Conservation (phyloP, 2,888 invertebrate species). For the Dynastes maya region DNA sequence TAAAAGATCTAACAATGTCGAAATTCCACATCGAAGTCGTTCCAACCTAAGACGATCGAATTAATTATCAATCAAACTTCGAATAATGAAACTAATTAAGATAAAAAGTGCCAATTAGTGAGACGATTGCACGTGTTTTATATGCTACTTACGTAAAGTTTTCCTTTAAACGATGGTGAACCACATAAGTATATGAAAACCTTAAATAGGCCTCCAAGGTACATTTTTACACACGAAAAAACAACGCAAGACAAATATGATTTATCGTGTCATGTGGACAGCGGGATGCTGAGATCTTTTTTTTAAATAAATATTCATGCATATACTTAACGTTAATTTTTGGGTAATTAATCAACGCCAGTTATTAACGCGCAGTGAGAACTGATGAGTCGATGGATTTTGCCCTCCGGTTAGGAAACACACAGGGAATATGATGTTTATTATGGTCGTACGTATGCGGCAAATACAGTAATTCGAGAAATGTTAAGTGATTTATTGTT, state of each 20-base stretch:
- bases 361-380: constrained; percentile 15
- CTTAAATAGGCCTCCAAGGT: constrained; percentile 29
- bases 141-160: constrained; percentile 25
- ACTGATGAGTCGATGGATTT: constrained; percentile 29
- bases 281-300: constrained; percentile 27
- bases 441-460: not conserved
- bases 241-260: constrained; percentile 21
- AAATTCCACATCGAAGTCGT: constrained; percentile 28
- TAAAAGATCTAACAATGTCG: constrained; percentile 38
- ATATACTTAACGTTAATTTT: constrained; percentile 22
- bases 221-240: constrained; percentile 20
- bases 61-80: constrained; percentile 47
- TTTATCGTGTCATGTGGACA: constrained; percentile 44
- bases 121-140: constrained; percentile 30
- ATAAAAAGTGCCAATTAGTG: constrained; percentile 47
- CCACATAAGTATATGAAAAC: constrained; percentile 14
- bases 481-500: constrained; percentile 14
- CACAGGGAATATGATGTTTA: no score
- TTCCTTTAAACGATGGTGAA: constrained; percentile 22
- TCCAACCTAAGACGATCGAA: constrained; percentile 22
- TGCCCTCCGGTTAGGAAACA: no score
- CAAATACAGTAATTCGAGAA: constrained; percentile 1
- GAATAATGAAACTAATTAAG: constrained; percentile 48
- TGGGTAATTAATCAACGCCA: constrained; percentile 44
- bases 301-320: constrained; percentile 41